Base-by-base conservation (phyloP, 2,888 invertebrate genomes). In the Epinotia nisella region DNA sequence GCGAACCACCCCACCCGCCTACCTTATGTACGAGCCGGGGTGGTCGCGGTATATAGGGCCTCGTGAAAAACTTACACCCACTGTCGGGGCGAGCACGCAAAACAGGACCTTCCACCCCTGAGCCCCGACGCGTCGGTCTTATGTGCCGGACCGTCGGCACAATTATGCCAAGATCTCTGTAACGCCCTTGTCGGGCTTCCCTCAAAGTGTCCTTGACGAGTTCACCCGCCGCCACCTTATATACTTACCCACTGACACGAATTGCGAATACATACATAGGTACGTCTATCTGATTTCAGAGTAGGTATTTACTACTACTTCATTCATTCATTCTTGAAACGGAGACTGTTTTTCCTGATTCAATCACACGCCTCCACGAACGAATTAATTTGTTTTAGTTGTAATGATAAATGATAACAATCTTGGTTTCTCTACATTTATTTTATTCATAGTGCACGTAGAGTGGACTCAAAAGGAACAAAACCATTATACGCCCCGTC, bases 51-150 rank as follows among this genome's bases (percentile, higher is more conserved):
- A 93, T 90, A 93, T 93, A 93, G 91, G 91, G 92, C 90, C 91
- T 93, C 90, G 92, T 93, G 93, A 93, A 93, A 93, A 93, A 93
- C 93, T 92, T 93, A 91, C 92, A 93, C 93, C 92, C 93, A 85
- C 90, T 84, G 86, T 85, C 87, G 90, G 84, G 85, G 85, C 87
- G 90, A 91, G 86, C 91, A 92, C 92, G 92, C 93, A 92, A 93
- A 92, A 93, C 91, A 92, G 92, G 92, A 91, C 92, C 90, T 89
- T 89, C 90, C 88, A 91, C 90, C 91, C 88, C 86, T 81, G 85
- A 88, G 84, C 84, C 87, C 88, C 87, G 87, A 87, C 87, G 85
- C 88, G 85, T 86, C 88, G 85, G 83, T 87, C 88, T 85, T 88
- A 87, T 87, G 85, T 87, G 87, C 87, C 86, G 84, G 87, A 86